Evolutionary conservation across 2,888 invertebrate species (phyloP), one percentile per base, ranked within the genome.

Genomic region (Ophonus ardosiacus): DNA sequence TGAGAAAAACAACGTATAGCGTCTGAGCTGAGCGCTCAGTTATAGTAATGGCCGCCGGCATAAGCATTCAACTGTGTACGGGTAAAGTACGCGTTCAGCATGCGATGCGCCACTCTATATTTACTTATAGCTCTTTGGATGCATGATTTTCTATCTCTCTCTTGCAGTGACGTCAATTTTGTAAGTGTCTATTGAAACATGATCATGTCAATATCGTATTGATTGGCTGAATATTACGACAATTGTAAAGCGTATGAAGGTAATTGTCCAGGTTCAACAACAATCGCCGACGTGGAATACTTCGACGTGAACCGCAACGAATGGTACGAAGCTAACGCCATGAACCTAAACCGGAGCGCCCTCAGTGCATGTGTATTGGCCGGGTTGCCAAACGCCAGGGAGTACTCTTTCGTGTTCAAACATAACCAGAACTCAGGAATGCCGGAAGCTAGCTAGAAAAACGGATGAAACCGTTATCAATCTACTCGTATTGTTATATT

Each of bases 331-430:
- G 95, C 95, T 0, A 93, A 95, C 0, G 94, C 95, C 8, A 96
- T 97, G 96, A 96, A 96, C 90, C 91, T 97, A 56, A 96, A 96
- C 90, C 93, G 97, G 17, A 96, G 96, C 83, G 97, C 97, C 0
- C 91, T 97, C 38, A 95, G 95, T 88, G 96, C 96, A 0, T 96
- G 96, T 90, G 96, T 96, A 0, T 92, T 97, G 61, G 91, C 93
- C n/a, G 96, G 95, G 3, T 92, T 96, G 17, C 93, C 93, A 0
- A 96, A 96, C 88, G 93, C 94, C 0, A 92, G 93, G 74, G 94
- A 95, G 7, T 96, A 95, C 90, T 94, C 95, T 0, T 93, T 63
- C 59, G 57, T 56, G 40, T 68, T 68, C 56, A 78, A 79, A 8
- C 63, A 89, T n/a, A 56, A 57, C 78, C 89, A 89, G 76, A 90